phyloP scores from a whole-genome alignment of 2,113 vertebrate genomes.

The Upupa epops region DNA sequence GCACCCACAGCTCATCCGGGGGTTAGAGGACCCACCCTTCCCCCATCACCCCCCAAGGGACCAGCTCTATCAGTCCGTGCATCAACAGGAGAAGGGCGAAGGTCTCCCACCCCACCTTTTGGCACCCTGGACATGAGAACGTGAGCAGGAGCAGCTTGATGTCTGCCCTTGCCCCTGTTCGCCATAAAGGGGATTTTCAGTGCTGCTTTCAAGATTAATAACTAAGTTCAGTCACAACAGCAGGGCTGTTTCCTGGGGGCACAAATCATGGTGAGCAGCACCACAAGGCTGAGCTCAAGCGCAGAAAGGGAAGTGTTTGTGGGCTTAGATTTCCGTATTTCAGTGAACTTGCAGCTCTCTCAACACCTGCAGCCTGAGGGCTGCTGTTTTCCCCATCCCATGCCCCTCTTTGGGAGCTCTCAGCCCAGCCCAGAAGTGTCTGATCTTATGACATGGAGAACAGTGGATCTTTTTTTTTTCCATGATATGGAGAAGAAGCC shows the following conservation, averaged over 20 bases:
- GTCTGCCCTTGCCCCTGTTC: background rate
- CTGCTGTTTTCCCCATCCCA: background rate
- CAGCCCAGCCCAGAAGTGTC: background rate
- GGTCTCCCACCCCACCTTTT: background rate
- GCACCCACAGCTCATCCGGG: accelerated
- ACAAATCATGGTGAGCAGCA: background rate
- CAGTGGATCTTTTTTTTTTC: background rate
- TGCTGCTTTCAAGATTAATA: background rate
- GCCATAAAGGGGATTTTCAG: background rate
- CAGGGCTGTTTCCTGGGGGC: background rate
- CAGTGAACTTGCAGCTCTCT: background rate
- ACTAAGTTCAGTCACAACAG: background rate
- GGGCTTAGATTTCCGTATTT: background rate
- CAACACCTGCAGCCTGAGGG: background rate
- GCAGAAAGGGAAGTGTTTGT: constrained; percentile 18
- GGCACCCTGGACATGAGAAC: accelerated
- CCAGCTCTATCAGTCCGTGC: background rate
- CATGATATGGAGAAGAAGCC: background rate
- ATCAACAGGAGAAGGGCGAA: background rate
- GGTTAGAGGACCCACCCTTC: background rate
- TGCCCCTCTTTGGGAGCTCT: background rate
- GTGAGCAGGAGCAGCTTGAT: accelerated
- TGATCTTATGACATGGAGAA: background rate
- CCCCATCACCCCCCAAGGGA: background rate
- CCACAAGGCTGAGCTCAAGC: background rate